Conservation (phyloP, 2,888 invertebrate species). For the Agrotis segetum region DNA sequence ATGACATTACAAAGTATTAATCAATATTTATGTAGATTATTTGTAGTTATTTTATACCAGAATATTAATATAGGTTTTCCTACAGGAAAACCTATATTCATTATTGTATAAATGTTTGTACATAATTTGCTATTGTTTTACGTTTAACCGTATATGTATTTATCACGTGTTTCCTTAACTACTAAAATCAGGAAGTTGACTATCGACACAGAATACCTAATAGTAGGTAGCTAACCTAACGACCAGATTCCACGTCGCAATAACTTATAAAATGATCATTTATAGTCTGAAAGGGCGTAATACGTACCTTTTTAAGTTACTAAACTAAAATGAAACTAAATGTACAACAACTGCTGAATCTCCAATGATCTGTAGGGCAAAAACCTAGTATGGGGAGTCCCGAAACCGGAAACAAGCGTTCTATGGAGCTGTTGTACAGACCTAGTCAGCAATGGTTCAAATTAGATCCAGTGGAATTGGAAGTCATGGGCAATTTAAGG, state of each 20-base stretch:
- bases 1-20: neutral
- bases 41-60: no score
- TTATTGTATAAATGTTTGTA: neutral
- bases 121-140: neutral
- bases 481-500: neutral
- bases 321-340: neutral
- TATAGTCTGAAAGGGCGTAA: neutral
- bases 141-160: neutral
- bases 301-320: neutral
- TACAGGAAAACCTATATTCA: no score
- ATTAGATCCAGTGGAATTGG: neutral
- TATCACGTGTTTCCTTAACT: neutral
- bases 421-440: neutral
- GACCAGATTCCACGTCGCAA: neutral
- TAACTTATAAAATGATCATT: no score
- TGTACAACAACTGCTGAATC: neutral
- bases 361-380: no score
- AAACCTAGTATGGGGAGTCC: neutral
- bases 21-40: no score
- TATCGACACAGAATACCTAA: neutral
- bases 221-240: no score
- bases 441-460: neutral
- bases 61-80: conserved; percentile 1
- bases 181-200: neutral
- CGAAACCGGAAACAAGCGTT: neutral